Evolutionary conservation across 2,888 invertebrate genomes (phyloP).

Genomic region (Cephus pulcher): DNA sequence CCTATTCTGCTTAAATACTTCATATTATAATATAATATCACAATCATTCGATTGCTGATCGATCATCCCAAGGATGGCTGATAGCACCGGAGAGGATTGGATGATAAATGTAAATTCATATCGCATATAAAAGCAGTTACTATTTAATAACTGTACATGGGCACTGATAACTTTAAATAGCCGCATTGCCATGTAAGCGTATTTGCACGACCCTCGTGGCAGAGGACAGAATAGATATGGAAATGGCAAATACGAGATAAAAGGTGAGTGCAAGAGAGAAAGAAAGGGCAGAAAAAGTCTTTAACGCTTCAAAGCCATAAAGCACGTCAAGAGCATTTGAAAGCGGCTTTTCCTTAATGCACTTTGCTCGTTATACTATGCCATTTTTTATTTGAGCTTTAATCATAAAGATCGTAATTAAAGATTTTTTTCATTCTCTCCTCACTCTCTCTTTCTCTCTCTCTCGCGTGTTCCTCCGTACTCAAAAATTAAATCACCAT

Average conservation of each 20-base stretch:
- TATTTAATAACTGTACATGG: background rate
- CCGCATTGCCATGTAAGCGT: background rate
- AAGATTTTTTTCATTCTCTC: background rate
- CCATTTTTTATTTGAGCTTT: background rate
- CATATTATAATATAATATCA: background rate
- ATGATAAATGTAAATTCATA: background rate
- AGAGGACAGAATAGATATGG: background rate
- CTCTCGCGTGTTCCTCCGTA: background rate
- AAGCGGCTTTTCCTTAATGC: background rate
- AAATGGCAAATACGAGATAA: background rate
- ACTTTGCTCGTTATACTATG: background rate
- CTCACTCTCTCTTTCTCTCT: no score
- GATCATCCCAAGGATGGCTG: background rate
- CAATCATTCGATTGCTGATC: background rate
- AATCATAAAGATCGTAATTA: background rate
- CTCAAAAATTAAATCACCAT: background rate
- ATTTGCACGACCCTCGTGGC: background rate
- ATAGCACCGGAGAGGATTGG: background rate
- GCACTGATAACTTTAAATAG: background rate
- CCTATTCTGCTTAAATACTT: background rate
- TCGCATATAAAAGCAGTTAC: background rate
- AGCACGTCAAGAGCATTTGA: background rate
- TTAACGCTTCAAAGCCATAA: background rate
- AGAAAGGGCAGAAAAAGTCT: background rate
- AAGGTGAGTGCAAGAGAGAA: background rate